Percentiles rank a stretch among this genome's conserved stretches.
Conservation (phyloP, 2,113 vertebrate species). For the Microcebus ravelobensis region DNA sequence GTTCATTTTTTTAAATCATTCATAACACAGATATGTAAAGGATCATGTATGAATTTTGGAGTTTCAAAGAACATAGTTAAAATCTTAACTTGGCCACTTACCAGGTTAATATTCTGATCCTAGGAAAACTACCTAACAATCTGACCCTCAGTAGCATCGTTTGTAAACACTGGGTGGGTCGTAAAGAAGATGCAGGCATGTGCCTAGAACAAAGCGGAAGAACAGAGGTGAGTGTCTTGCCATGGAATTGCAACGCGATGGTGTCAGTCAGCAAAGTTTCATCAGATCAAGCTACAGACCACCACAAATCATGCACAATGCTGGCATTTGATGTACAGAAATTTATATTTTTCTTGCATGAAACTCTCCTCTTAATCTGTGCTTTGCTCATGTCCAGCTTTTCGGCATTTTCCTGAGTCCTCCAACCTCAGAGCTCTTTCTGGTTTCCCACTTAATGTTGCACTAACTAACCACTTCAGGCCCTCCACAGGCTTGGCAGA, state of each 20-base stretch:
- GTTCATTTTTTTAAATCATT: not conserved
- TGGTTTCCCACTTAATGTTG: not conserved
- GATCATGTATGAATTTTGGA: not conserved
- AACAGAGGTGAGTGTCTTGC: accelerated
- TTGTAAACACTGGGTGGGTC: not conserved
- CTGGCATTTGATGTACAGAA: not conserved
- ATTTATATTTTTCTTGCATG: accelerated
- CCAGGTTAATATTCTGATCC: not conserved
- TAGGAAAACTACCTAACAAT: not conserved
- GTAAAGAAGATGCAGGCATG: not conserved
- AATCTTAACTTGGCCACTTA: not conserved
- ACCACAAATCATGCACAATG: accelerated
- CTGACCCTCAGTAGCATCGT: not conserved
- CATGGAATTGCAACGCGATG: accelerated
- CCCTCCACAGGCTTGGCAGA: not conserved
- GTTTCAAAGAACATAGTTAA: not conserved
- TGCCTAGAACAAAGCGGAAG: not conserved
- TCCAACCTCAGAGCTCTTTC: not conserved
- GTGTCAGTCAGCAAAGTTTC: not conserved
- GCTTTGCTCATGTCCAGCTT: not conserved
- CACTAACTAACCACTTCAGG: not conserved
- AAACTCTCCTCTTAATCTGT: not conserved
- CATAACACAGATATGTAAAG: not conserved
- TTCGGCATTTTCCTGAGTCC: not conserved
- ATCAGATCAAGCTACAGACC: not conserved